Evolutionary conservation across 2,888 invertebrate genomes (phyloP), one percentile per base, ranked within the genome.

Genomic region (Zhengitettix transpicula): DNA sequence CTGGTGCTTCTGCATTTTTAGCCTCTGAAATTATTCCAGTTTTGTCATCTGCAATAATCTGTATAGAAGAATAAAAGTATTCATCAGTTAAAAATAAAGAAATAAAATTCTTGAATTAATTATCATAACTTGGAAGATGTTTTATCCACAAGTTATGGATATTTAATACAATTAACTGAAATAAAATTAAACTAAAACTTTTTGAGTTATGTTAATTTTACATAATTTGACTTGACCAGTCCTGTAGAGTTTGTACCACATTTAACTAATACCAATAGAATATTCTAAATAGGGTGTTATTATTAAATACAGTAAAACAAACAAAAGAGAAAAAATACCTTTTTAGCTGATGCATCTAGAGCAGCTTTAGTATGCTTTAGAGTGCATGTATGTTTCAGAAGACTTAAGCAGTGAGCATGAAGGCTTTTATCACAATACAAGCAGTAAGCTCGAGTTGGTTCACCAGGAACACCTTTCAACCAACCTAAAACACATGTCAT

Each of bases 301-400:
- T 51, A 51, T 51, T 15, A 51, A 16, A 9, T 11, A 51, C 51
- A 2, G 2, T 11, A 12, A 10, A 1, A 51, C 14, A 51, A 51
- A 11, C 16, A 51, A 51, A 15, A 15, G 16, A n/a, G n/a, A 10
- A 14, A 9, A 15, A n/a, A 53, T 58, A 61, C 61, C 61, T 61
- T 42, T 42, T 14, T 41, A n/a, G 54, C 47, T 52, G 40, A 59
- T 44, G 53, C 55, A 40, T 58, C 58, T 17, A 60, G 58, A 8
- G 64, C 64, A 40, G 64, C 62, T 42, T 57, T 61, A 28, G 62
- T 62, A 68, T 81, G 81, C 60, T 79, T 75, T 67, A 79, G 76
- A 0, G 81, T 80, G 61, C 79, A 79, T 52, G 79, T 80, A 65
- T 81, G 81, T 64, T 81, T 81, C 52, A 81, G 65, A 52, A 81